phyloP scores from a whole-genome alignment of 1,140 invertebrate species.

The Episyrphus balteatus region DNA sequence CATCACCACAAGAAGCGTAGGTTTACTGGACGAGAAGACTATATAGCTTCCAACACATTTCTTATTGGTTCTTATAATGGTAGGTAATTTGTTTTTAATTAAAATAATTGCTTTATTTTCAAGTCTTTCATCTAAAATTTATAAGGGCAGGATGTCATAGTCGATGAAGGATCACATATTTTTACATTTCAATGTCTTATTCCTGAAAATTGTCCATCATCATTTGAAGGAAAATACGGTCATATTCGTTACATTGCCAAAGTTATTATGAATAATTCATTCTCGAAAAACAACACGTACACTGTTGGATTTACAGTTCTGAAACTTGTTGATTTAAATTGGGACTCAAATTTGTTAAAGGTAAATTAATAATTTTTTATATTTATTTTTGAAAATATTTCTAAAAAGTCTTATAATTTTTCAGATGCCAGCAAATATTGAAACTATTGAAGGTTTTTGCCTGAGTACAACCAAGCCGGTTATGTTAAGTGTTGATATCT shows the following conservation, averaged over 20 bases:
- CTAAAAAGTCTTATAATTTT: neutral
- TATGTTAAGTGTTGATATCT: constrained; percentile 19
- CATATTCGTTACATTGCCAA: constrained; percentile 32
- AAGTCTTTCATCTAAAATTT: constrained; percentile 25
- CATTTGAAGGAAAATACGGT: constrained; percentile 29
- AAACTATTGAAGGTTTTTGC: constrained; percentile 27
- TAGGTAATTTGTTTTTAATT: neutral
- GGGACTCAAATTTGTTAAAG: constrained; percentile 18
- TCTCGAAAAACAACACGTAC: constrained; percentile 26
- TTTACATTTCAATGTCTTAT: constrained; percentile 49
- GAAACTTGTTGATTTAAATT: constrained; percentile 26
- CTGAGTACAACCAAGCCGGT: constrained; percentile 20
- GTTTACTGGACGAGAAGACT: constrained; percentile 27
- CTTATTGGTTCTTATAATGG: constrained; percentile 25
- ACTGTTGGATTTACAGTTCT: constrained; percentile 32
- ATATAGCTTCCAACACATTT: constrained; percentile 28
- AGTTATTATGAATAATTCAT: constrained; percentile 18
- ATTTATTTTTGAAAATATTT: neutral
- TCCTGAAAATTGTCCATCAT: constrained; percentile 41
- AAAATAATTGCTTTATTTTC: neutral
- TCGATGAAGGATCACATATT: constrained; percentile 43
- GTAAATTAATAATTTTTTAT: neutral
- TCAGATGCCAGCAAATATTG: constrained; percentile 18
- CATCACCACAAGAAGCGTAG: constrained; percentile 7
- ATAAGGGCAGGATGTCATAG: constrained; percentile 37